phyloP scores from a whole-genome alignment of 2,888 invertebrate species.

The Flexamia atlantica region DNA sequence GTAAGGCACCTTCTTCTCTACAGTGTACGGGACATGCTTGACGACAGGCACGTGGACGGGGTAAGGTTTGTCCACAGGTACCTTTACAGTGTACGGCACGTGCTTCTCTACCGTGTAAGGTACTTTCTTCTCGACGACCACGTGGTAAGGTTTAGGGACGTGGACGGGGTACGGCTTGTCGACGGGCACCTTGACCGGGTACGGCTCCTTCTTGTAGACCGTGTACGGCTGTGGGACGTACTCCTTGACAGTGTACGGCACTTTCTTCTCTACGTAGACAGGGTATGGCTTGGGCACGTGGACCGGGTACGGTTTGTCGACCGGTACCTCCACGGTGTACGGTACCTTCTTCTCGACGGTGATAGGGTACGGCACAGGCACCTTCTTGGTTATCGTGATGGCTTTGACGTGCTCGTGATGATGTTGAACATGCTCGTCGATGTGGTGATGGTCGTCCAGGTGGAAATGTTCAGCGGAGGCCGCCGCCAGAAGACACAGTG shows the following conservation, averaged over 20 bases:
- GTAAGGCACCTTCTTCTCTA: constrained; percentile 57
- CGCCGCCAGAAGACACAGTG: constrained; percentile 11
- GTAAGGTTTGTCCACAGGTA: constrained; percentile 49
- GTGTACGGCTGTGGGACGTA: constrained; percentile 52
- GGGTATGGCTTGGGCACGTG: constrained; percentile 51
- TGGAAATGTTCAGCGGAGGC: constrained; percentile 27
- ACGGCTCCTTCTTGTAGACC: constrained; percentile 55
- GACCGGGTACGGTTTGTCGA: constrained; percentile 51
- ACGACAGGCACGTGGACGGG: constrained; percentile 51
- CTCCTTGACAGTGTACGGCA: constrained; percentile 52
- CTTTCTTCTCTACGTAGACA: constrained; percentile 51
- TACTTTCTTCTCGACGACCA: constrained; percentile 50
- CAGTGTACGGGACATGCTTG: constrained; percentile 52
- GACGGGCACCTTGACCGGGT: constrained; percentile 38
- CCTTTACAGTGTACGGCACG: constrained; percentile 48
- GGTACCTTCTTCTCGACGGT: constrained; percentile 45
- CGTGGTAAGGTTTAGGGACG: constrained; percentile 46
- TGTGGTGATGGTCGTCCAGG: constrained; percentile 15
- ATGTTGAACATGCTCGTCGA: constrained; percentile 27
- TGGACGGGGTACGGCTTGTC: constrained; percentile 50
- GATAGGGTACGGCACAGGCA: constrained; percentile 54
- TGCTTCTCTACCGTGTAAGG: constrained; percentile 51
- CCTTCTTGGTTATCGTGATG: constrained; percentile 53
- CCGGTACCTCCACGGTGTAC: constrained; percentile 48
- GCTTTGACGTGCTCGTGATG: constrained; percentile 44